Evolutionary conservation across 2,888 invertebrate species (phyloP).

Genomic region (Cephonodes hylas): DNA sequence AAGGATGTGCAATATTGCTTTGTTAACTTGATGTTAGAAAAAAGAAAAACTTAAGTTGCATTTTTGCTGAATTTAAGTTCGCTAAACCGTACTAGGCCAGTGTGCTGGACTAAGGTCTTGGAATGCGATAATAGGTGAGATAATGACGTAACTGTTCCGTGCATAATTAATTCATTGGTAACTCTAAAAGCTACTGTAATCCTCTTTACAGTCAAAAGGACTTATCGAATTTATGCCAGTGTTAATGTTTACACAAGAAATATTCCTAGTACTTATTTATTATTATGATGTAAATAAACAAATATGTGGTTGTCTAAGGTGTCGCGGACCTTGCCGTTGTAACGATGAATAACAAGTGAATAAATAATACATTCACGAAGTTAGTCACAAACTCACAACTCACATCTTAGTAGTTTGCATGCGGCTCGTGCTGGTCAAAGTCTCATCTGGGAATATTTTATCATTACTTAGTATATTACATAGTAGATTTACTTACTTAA

Average conservation of each 20-base stretch:
- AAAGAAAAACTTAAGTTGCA: not conserved
- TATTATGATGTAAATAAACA: slow-evolving; percentile 6
- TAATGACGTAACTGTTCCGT: too few relatives aligned
- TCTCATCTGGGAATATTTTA: not conserved
- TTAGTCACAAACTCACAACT: slow-evolving; percentile 25
- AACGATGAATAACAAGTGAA: slow-evolving; percentile 14
- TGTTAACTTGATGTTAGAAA: not conserved
- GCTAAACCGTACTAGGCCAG: too few relatives aligned
- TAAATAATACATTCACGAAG: slow-evolving; percentile 27
- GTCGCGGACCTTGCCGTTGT: slow-evolving; percentile 1
- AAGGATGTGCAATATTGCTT: not conserved
- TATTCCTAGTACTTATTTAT: not conserved
- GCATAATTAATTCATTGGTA: too few relatives aligned
- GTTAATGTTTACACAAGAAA: not conserved
- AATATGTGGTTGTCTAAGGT: not conserved
- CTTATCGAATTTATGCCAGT: not conserved
- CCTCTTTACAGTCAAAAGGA: not conserved
- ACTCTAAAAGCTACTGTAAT: too few relatives aligned
- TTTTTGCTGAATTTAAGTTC: not conserved
- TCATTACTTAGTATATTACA: not conserved
- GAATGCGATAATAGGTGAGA: too few relatives aligned
- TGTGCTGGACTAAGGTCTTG: too few relatives aligned
- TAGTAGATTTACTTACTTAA: too few relatives aligned
- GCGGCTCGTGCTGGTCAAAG: slow-evolving; percentile 2
- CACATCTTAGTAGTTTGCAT: slow-evolving; percentile 23